A percentile compares a stretch with the other conserved stretches of the same genome.
These are phyloP conservation scores for Hylaeus anthracinus DNA, from an alignment of 1,140 invertebrate species.

Conservation along the genomic window DNA sequence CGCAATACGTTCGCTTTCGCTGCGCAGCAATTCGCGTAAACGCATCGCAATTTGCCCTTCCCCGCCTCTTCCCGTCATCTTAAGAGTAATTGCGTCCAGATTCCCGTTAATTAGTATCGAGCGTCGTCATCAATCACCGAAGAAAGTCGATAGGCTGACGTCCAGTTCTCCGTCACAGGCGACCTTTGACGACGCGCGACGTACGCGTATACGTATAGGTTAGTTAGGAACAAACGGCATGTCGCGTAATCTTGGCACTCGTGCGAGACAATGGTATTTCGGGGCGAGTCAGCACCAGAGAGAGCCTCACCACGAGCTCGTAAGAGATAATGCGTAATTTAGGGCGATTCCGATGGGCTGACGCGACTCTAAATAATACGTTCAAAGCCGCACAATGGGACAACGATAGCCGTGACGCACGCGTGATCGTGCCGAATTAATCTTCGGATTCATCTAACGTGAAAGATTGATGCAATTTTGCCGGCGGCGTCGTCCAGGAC, in stretches of 20 bases:
- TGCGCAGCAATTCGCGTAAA: not conserved
- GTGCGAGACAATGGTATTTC: slow-evolving; percentile 42
- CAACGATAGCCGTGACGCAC: slow-evolving; percentile 2
- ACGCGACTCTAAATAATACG: slow-evolving; percentile 60
- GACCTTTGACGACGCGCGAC: slow-evolving; percentile 42
- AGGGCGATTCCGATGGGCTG: slow-evolving; percentile 43
- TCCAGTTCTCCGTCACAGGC: slow-evolving; percentile 18
- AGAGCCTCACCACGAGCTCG: slow-evolving; percentile 17
- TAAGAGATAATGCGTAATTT: slow-evolving; percentile 60
- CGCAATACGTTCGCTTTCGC: not conserved
- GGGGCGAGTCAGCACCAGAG: slow-evolving; percentile 36
- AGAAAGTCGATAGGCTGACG: slow-evolving; percentile 31
- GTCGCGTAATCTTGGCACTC: slow-evolving; percentile 32
- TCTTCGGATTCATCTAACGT: slow-evolving; percentile 35
- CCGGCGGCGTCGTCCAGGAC: slow-evolving; percentile 12
- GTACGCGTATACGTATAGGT: slow-evolving; percentile 38
- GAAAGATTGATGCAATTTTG: slow-evolving; percentile 49
- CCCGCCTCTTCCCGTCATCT: not conserved
- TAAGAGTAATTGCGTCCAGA: slow-evolving; percentile 12
- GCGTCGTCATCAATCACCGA: slow-evolving; percentile 31
- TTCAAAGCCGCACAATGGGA: slow-evolving; percentile 19
- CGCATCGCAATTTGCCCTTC: not conserved
- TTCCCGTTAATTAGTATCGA: slow-evolving; percentile 34
- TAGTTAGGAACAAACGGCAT: slow-evolving; percentile 40
- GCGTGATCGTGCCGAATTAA: slow-evolving; percentile 32